Evolutionary conservation across 2,888 invertebrate genomes (phyloP).

Genomic region (Fragum whitleyi): DNA sequence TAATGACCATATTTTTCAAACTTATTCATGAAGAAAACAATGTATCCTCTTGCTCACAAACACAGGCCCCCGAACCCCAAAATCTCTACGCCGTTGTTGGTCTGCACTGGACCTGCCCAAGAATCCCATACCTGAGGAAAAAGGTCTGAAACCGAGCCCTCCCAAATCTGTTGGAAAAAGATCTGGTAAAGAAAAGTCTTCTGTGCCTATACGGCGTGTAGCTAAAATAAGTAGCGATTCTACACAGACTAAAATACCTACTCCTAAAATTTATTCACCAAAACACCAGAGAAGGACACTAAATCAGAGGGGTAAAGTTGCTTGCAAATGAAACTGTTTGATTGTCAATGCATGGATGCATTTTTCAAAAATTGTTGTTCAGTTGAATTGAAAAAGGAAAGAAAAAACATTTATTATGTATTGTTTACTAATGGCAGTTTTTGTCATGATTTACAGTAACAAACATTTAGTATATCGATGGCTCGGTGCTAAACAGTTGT

Average conservation of each 20-base stretch:
- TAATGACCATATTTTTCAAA: background rate
- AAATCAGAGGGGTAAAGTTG: constrained; percentile 68
- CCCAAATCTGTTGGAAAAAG: constrained; percentile 31
- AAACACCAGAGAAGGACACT: constrained; percentile 51
- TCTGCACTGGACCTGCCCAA: constrained; percentile 73
- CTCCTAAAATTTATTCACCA: constrained; percentile 54
- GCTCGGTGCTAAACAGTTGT: no score
- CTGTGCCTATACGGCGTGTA: constrained; percentile 40
- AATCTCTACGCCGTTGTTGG: constrained; percentile 73
- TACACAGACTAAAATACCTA: constrained; percentile 66
- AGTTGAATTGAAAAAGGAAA: background rate
- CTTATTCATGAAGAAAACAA: background rate
- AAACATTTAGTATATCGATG: background rate
- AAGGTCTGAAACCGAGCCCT: constrained; percentile 34
- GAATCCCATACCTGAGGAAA: constrained; percentile 72
- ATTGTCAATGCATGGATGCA: constrained; percentile 23
- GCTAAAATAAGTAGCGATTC: constrained; percentile 39
- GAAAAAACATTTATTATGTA: background rate
- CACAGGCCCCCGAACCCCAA: constrained; percentile 68
- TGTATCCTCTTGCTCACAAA: constrained; percentile 33
- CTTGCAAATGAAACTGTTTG: constrained; percentile 29
- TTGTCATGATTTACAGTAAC: background rate
- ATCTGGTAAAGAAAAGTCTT: constrained; percentile 57
- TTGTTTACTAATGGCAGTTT: background rate
- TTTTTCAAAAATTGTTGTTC: background rate